Evolutionary conservation across 2,888 invertebrate genomes (phyloP).

Genomic region (Platycheirus albimanus): DNA sequence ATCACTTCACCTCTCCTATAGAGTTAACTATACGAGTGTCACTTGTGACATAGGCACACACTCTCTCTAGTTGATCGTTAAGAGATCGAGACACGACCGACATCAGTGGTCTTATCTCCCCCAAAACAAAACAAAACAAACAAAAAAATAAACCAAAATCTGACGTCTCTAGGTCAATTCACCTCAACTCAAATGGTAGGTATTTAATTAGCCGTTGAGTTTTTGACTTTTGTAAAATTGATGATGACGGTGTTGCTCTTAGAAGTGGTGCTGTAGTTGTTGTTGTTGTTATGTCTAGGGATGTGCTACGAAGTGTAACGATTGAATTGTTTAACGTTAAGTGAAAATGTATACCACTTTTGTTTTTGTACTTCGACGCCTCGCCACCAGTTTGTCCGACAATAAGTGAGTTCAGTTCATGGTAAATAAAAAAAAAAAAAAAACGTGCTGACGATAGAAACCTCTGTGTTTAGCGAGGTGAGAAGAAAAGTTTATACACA

Average conservation of each 20-base stretch:
- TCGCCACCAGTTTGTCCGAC: conserved; percentile 11
- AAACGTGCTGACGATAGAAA: conserved; percentile 28
- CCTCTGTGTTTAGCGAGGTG: conserved; percentile 62
- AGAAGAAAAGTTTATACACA: conserved; percentile 41
- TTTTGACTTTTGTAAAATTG: conserved; percentile 57
- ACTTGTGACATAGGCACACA: conserved; percentile 14
- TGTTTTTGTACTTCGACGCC: conserved; percentile 8
- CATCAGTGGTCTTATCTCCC: conserved; percentile 23
- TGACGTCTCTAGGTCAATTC: conserved; percentile 69
- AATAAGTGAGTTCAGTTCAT: neutral
- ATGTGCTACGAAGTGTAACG: conserved; percentile 62
- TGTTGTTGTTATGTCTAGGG: conserved; percentile 42
- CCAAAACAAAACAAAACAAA: too few relatives aligned
- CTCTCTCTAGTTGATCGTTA: conserved; percentile 11
- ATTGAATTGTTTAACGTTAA: conserved; percentile 64
- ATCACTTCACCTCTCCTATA: conserved; percentile 8
- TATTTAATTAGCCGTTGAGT: conserved; percentile 41
- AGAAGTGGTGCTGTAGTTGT: neutral
- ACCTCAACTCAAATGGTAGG: conserved; percentile 38
- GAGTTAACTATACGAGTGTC: neutral
- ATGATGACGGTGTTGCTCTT: conserved; percentile 56
- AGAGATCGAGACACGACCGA: too few relatives aligned
- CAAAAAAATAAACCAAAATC: conserved; percentile 32
- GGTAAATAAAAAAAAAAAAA: conserved; percentile 4
- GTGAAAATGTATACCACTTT: conserved; percentile 43